Evolutionary conservation across 1,140 invertebrate genomes (phyloP).

Genomic region (Stegodyphus mimosarum): DNA sequence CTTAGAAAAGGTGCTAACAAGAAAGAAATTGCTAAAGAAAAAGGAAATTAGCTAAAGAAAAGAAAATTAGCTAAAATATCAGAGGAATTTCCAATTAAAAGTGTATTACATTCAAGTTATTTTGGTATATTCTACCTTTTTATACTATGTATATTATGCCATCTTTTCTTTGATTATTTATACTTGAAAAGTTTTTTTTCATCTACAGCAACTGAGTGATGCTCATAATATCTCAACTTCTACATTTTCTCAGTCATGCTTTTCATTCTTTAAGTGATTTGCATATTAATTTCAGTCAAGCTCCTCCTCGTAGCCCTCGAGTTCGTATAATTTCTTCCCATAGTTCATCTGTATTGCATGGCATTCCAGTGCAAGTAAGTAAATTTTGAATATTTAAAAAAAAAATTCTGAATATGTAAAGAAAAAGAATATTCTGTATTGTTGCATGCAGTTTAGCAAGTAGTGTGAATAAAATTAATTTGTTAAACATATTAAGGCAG

Average conservation of each 20-base stretch:
- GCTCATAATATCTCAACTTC: constrained; percentile 75
- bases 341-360: constrained; percentile 25
- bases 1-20: too few relatives aligned
- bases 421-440: not conserved
- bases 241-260: constrained; percentile 87
- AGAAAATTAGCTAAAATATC: too few relatives aligned
- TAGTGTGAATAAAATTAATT: not conserved
- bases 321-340: constrained; percentile 73
- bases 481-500: not conserved
- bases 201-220: constrained; percentile 36
- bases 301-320: constrained; percentile 77
- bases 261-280: constrained; percentile 90
- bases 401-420: not conserved
- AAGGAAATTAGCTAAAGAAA: too few relatives aligned
- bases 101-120: too few relatives aligned
- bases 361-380: constrained; percentile 46
- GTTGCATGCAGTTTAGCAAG: too few relatives aligned
- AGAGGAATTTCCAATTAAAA: too few relatives aligned
- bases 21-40: too few relatives aligned
- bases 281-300: constrained; percentile 77
- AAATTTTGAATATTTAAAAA: not conserved
- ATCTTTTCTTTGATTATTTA: not conserved
- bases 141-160: not conserved
- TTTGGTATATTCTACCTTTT: too few relatives aligned
- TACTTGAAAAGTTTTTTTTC: not conserved